Evolutionary conservation across 2,888 invertebrate species (phyloP).

Genomic region (Emesis russula): DNA sequence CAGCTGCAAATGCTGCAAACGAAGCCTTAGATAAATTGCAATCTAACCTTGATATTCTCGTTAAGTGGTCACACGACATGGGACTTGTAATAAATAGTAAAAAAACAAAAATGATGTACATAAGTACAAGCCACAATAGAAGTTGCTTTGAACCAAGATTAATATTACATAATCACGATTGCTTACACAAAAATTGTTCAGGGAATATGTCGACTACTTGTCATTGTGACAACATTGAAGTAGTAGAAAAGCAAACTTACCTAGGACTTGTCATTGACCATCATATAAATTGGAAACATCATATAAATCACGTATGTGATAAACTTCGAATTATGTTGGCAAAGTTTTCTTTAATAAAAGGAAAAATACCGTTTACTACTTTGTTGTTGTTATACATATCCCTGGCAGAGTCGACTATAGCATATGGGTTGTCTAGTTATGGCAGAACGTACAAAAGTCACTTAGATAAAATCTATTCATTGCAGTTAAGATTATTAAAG

Average conservation of each 20-base stretch:
- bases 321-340: slow-evolving; percentile 46
- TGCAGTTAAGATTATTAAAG: not conserved
- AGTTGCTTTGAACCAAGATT: slow-evolving; percentile 16
- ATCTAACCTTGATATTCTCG: slow-evolving; percentile 38
- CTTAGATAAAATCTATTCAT: not conserved
- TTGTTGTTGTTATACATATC: not conserved
- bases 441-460: not conserved
- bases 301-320: slow-evolving; percentile 43
- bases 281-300: slow-evolving; percentile 42
- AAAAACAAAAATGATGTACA: slow-evolving; percentile 63
- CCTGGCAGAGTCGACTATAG: not conserved
- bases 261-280: slow-evolving; percentile 52
- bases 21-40: slow-evolving; percentile 27
- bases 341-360: slow-evolving; percentile 46
- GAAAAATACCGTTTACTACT: slow-evolving; percentile 39
- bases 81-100: slow-evolving; percentile 50
- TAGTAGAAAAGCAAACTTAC: slow-evolving; percentile 45
- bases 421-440: not conserved
- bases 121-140: slow-evolving; percentile 40
- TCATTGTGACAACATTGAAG: slow-evolving; percentile 41
- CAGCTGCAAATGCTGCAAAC: slow-evolving; percentile 17
- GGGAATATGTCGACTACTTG: not conserved
- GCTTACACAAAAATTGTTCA: slow-evolving; percentile 14
- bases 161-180: slow-evolving; percentile 30
- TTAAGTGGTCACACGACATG: slow-evolving; percentile 62